These are phyloP conservation scores for Drosophila pruinosa DNA, from an alignment of 1,140 invertebrate species.

Conservation along the genomic window DNA sequence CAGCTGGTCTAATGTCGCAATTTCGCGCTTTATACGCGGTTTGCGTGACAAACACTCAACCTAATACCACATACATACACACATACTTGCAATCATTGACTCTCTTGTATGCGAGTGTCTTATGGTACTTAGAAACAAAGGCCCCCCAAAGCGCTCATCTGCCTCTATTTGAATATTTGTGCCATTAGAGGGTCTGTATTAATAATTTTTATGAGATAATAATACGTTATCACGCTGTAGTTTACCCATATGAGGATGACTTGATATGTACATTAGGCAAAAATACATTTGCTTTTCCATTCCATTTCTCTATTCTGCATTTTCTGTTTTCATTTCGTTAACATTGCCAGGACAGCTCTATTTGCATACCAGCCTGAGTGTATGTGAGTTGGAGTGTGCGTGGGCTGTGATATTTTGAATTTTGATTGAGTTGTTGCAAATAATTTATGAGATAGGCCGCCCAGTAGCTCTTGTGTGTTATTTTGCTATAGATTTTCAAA, in stretches of 20 bases:
- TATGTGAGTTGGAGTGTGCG: neutral
- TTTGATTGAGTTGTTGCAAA: conserved; percentile 74
- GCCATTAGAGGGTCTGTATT: conserved; percentile 69
- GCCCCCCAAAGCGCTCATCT: neutral
- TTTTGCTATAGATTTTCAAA: conserved; percentile 53
- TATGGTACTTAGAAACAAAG: conserved; percentile 19
- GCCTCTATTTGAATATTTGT: conserved; percentile 64
- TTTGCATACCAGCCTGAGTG: conserved; percentile 24
- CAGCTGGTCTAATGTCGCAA: conserved; percentile 61
- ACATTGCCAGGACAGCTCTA: neutral
- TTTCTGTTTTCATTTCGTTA: conserved; percentile 5
- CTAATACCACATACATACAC: conserved; percentile 18
- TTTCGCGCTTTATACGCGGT: conserved; percentile 69
- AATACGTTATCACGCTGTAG: conserved; percentile 76
- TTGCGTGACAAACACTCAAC: conserved; percentile 59
- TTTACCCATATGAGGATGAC: conserved; percentile 63
- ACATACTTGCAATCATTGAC: neutral
- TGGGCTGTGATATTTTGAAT: conserved; percentile 55
- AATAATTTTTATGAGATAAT: conserved; percentile 79
- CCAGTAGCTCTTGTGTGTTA: conserved; percentile 34
- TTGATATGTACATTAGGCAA: neutral
- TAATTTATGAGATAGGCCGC: conserved; percentile 51
- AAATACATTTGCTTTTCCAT: conserved; percentile 59
- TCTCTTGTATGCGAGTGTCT: conserved; percentile 3
- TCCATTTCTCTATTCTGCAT: neutral